Evolutionary conservation across 64 coral and sea anemone species (phyloP), one percentile per base, ranked within the genome.

Genomic region (Montipora sp.): DNA sequence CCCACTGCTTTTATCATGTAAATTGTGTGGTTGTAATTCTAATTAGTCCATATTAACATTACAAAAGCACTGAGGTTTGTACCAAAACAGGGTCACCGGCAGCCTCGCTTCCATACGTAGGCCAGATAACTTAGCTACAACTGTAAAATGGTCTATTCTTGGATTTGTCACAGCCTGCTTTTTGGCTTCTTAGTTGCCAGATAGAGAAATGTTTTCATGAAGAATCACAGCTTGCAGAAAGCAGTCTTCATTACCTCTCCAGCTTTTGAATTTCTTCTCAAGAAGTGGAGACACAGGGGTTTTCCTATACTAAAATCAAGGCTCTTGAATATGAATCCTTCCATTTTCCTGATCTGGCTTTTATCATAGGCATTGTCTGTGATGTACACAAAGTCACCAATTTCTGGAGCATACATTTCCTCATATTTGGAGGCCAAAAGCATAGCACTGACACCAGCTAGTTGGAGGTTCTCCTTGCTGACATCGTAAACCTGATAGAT

Each of bases 251-350:
- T 77, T 92, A 98, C 96, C 73, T 46, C 79, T 18, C 88, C 98
- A 94, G 98, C 98, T 94, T 99, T 99, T 1, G 98, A 96, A 75
- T 99, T 96, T 94, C 98, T 92, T 77, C 98, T 93, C 3, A 99
- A 75, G 44, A 99, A 99, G 68, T 99, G 98, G 24, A 99, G 98
- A 83, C 92, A 94, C 51, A 99, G 89, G 8, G 98, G 98, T 22
- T 99, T 96, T 53, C 98, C 94, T 80, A 99, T 77, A 79, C 76
- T 93, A 69, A 92, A 99, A 36, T 85, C 87, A 11, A 99, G 79
- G 48, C 65, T 88, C 14, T 83, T 86, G 27, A 99, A 99, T 15
- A 99, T 99, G 4, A 89, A 47, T 60, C 89, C 91, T 73, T 99
- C 98, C 88, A 93, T 99, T 27, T 80, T 87, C 14, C 94, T 81